phyloP scores from a whole-genome alignment of 2,797 vertebrate species.

The Anniella stebbinsi region DNA sequence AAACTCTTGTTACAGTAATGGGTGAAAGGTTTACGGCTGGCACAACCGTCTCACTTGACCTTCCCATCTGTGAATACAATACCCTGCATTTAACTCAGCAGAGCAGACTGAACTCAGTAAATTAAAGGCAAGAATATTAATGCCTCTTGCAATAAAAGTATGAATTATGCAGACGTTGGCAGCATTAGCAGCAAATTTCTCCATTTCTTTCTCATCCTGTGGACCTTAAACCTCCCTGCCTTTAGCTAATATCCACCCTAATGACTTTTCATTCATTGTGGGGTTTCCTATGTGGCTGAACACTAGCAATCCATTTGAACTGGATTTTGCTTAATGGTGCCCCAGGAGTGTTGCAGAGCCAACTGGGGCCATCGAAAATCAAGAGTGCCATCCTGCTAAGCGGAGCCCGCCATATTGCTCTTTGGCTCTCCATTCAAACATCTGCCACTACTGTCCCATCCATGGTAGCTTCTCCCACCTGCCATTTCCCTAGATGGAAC shows the following conservation, averaged over 20 bases:
- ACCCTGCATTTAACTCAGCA: background rate
- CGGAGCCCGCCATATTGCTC: background rate
- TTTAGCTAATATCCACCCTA: background rate
- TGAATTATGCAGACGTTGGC: slow-evolving; percentile 3
- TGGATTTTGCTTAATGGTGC: background rate
- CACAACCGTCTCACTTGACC: background rate
- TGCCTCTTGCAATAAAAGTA: background rate
- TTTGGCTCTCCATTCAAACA: background rate
- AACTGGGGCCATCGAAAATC: no score
- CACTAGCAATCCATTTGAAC: background rate
- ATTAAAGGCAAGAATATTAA: slow-evolving; percentile 21
- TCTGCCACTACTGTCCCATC: background rate
- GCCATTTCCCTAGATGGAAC: background rate
- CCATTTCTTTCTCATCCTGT: background rate
- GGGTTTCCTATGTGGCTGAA: background rate
- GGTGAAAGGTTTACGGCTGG: background rate
- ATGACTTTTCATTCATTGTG: slow-evolving; percentile 8
- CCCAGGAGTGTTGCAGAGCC: fast-evolving
- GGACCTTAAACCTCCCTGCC: background rate
- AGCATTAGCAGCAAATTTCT: background rate
- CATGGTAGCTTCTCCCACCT: background rate
- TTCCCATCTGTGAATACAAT: background rate
- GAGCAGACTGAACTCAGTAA: background rate
- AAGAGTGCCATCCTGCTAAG: background rate
- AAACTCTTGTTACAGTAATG: background rate